These are phyloP conservation scores for Liposcelis brunnea DNA, from an alignment of 2,888 invertebrate genomes.

Conservation along the genomic window DNA sequence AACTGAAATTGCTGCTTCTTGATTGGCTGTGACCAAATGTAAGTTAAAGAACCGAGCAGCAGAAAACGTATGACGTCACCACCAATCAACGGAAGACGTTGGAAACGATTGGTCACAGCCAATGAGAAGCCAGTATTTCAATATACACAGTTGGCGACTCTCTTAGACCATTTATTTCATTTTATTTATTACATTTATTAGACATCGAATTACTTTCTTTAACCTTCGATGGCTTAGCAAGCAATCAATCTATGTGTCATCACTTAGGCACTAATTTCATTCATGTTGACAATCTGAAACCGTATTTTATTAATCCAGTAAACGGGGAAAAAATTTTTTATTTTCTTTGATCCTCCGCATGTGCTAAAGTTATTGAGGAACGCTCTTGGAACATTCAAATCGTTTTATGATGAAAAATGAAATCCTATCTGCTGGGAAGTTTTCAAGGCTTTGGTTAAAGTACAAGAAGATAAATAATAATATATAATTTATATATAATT, in stretches of 20 bases:
- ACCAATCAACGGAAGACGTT: too few relatives aligned
- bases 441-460: slow-evolving; percentile 15
- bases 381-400: slow-evolving; percentile 16
- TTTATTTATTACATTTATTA: too few relatives aligned
- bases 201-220: slow-evolving; percentile 8
- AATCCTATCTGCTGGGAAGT: slow-evolving; percentile 15
- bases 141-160: too few relatives aligned
- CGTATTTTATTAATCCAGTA: slow-evolving; percentile 11
- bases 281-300: slow-evolving; percentile 9
- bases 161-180: too few relatives aligned
- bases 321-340: slow-evolving; percentile 7
- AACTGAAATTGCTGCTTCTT: too few relatives aligned
- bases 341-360: slow-evolving; percentile 16
- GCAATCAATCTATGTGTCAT: slow-evolving; percentile 11
- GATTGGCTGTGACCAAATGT: too few relatives aligned
- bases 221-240: slow-evolving; percentile 8
- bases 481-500: too few relatives aligned
- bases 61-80: too few relatives aligned
- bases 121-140: too few relatives aligned
- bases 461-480: slow-evolving; percentile 18
- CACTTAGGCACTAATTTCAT: slow-evolving; percentile 7
- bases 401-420: slow-evolving; percentile 11
- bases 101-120: too few relatives aligned
- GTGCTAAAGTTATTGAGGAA: slow-evolving; percentile 20
- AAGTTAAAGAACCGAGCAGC: too few relatives aligned